These are phyloP conservation scores for Gonatopus flavifemur DNA, from an alignment of 1,140 invertebrate genomes.

Conservation along the genomic window DNA sequence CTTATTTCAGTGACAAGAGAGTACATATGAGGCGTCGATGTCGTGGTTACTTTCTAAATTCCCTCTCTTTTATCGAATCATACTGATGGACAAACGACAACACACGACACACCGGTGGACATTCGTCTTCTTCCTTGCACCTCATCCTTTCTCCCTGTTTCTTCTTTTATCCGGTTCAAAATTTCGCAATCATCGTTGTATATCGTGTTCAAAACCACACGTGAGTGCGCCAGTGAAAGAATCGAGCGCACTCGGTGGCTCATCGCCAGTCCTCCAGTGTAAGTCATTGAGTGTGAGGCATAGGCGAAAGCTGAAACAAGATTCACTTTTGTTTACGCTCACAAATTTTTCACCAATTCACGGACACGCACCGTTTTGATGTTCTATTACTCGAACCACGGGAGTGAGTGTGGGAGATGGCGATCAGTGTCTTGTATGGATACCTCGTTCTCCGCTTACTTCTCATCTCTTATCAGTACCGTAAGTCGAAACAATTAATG, in stretches of 20 bases:
- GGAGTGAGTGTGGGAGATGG: constrained; percentile 53
- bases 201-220: constrained; percentile 31
- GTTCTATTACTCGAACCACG: constrained; percentile 51
- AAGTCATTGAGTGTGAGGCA: no score
- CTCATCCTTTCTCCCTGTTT: no score
- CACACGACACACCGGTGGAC: no score
- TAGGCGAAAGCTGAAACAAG: no score
- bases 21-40: not conserved
- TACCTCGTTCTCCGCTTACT: constrained; percentile 33
- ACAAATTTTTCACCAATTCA: constrained; percentile 40
- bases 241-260: no score
- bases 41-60: constrained; percentile 50
- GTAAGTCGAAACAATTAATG: no score
- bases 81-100: no score
- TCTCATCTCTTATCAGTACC: constrained; percentile 23
- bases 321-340: constrained; percentile 49
- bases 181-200: constrained; percentile 37
- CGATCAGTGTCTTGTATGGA: constrained; percentile 48
- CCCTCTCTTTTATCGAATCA: no score
- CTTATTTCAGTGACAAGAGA: no score
- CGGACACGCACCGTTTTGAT: constrained; percentile 41
- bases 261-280: no score
- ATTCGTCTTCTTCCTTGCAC: no score
- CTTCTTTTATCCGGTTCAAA: not conserved
- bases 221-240: not conserved